These are phyloP conservation scores for Nephrotoma guestfalica DNA, from an alignment of 2,888 invertebrate species.

Conservation along the genomic window DNA sequence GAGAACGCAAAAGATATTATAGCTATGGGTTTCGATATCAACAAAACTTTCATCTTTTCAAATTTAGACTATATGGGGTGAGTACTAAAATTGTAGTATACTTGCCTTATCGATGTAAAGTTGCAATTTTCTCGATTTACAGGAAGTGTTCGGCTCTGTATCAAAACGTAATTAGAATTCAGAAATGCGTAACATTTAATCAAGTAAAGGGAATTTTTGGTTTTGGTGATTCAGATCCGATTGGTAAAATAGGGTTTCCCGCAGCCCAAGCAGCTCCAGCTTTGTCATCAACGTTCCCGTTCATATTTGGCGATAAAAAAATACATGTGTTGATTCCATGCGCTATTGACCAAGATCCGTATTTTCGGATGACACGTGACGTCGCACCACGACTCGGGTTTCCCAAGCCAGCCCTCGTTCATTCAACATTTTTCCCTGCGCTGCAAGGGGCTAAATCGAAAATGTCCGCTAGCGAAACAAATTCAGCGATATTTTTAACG, in stretches of 20 bases:
- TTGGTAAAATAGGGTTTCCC: constrained; percentile 95
- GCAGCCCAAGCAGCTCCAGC: constrained; percentile 93
- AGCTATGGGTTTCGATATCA: constrained; percentile 83
- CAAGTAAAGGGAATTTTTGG: constrained; percentile 98
- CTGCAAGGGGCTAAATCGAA: constrained; percentile 94
- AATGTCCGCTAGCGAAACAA: constrained; percentile 94
- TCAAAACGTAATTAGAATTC: constrained; percentile 80
- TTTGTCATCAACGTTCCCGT: constrained; percentile 77
- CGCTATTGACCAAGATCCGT: constrained; percentile 99
- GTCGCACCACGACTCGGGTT: constrained; percentile 84
- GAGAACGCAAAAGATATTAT: constrained; percentile 98
- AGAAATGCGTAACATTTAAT: constrained; percentile 91
- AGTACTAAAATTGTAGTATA: constrained; percentile 20
- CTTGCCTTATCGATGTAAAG: background rate
- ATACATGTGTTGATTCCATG: constrained; percentile 74
- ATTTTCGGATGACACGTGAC: constrained; percentile 97
- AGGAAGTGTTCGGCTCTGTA: constrained; percentile 84
- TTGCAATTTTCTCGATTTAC: constrained; percentile 19
- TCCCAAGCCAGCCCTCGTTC: constrained; percentile 76
- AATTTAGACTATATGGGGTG: constrained; percentile 91
- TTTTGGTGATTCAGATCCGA: constrained; percentile 87
- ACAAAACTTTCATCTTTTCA: constrained; percentile 95
- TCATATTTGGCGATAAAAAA: constrained; percentile 69
- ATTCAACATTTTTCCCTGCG: constrained; percentile 83
- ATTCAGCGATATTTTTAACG: constrained; percentile 87